A percentile compares a stretch with the other conserved stretches of the same genome.
Evolutionary conservation across 64 coral and sea anemone species (phyloP).

Genomic region (Montipora sp.): DNA sequence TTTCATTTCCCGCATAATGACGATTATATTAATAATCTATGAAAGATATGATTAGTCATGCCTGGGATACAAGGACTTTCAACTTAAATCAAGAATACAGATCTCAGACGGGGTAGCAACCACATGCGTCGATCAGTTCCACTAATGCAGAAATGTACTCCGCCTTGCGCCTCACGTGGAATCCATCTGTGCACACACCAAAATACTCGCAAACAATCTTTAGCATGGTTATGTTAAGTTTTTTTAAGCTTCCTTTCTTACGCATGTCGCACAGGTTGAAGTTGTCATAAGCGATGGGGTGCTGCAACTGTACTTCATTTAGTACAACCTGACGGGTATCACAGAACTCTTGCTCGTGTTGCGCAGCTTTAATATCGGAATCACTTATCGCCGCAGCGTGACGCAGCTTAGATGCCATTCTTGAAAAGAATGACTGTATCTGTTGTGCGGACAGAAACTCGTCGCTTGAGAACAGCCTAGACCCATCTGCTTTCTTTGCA

Average conservation of each 20-base stretch:
- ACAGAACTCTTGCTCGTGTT: conserved; percentile 32
- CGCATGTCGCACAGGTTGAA: conserved; percentile 34
- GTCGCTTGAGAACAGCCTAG: conserved; percentile 38
- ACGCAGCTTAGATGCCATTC: conserved; percentile 62
- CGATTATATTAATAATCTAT: too few relatives aligned
- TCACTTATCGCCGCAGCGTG: not conserved
- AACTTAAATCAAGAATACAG: not conserved
- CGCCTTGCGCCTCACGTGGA: conserved; percentile 30
- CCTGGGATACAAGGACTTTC: not conserved
- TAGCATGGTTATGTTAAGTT: conserved; percentile 32
- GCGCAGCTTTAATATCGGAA: conserved; percentile 1
- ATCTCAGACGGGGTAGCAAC: not conserved
- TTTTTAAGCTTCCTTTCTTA: conserved; percentile 11
- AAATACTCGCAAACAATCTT: conserved; percentile 43
- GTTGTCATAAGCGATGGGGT: conserved; percentile 33
- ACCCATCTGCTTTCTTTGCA: conserved; percentile 30
- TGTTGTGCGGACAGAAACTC: conserved; percentile 61
- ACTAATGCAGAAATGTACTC: conserved; percentile 29
- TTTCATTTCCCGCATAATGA: not conserved
- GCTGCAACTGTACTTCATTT: conserved; percentile 34
- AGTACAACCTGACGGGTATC: not conserved
- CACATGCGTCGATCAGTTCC: conserved; percentile 14
- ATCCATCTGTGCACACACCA: conserved; percentile 18
- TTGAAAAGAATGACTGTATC: conserved; percentile 70
- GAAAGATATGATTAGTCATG: too few relatives aligned